These are phyloP conservation scores for Perognathus longimembris DNA, from an alignment of 2,113 vertebrate species.

Conservation along the genomic window DNA sequence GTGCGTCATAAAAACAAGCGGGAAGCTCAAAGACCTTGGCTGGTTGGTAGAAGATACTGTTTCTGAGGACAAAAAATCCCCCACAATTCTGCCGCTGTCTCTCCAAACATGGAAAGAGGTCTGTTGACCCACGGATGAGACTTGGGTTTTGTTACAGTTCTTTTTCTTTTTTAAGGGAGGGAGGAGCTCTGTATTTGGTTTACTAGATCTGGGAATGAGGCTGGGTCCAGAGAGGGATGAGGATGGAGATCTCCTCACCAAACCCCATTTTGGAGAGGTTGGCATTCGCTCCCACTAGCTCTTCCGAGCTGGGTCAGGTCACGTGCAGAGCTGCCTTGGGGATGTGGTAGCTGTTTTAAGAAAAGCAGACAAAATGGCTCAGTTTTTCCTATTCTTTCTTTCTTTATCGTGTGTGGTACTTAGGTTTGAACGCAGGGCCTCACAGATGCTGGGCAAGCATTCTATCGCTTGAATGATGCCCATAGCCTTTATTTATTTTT, in stretches of 20 bases:
- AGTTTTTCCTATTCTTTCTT: too few species aligned
- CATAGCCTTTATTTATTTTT: too few species aligned
- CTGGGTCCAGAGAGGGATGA: not conserved
- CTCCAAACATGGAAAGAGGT: not conserved
- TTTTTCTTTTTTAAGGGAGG: not conserved
- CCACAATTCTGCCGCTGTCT: not conserved
- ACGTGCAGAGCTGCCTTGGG: too few species aligned
- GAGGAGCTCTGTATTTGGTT: not conserved
- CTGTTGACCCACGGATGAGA: not conserved
- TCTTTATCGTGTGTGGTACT: too few species aligned
- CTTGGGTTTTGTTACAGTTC: not conserved
- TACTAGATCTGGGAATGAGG: not conserved
- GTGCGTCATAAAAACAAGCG: constrained; percentile 14
- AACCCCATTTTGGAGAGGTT: too few species aligned
- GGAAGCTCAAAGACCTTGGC: not conserved
- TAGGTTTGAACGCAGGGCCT: too few species aligned
- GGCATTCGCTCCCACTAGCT: not conserved
- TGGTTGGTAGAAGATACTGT: not conserved
- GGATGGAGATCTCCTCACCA: not conserved
- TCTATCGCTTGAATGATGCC: too few species aligned
- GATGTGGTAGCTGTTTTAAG: not conserved
- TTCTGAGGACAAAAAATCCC: not conserved
- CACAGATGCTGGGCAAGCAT: too few species aligned
- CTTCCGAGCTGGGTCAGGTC: not conserved
- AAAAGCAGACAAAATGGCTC: not conserved